Conservation (phyloP, 2,797 vertebrate species). For the Spatula versicolor region DNA sequence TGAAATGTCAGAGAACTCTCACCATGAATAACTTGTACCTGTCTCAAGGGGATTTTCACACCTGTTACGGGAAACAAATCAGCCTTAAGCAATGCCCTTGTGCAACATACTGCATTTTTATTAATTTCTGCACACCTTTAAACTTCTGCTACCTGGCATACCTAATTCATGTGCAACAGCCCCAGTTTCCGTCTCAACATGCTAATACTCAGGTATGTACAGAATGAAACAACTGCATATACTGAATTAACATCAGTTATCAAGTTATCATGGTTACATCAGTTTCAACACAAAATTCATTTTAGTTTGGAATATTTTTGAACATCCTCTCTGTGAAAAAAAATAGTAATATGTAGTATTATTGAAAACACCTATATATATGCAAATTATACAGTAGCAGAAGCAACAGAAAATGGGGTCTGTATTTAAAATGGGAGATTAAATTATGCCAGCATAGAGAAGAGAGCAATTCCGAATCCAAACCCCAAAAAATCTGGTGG, state of each 20-base stretch:
- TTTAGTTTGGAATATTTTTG: neutral
- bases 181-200: neutral
- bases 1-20: neutral
- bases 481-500: neutral
- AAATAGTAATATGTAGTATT: fast-evolving
- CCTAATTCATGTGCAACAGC: neutral
- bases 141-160: neutral
- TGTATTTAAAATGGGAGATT: neutral
- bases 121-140: neutral
- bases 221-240: neutral
- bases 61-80: neutral
- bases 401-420: fast-evolving
- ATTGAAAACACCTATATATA: fast-evolving
- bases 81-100: neutral
- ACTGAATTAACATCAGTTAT: neutral
- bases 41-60: neutral
- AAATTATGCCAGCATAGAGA: neutral
- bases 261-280: neutral
- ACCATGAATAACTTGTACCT: neutral
- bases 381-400: fast-evolving
- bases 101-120: neutral
- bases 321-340: fast-evolving
- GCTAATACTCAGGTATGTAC: neutral
- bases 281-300: neutral
- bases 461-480: neutral